phyloP scores from a whole-genome alignment of 2,113 vertebrate genomes.

The Edolisoma coerulescens region DNA sequence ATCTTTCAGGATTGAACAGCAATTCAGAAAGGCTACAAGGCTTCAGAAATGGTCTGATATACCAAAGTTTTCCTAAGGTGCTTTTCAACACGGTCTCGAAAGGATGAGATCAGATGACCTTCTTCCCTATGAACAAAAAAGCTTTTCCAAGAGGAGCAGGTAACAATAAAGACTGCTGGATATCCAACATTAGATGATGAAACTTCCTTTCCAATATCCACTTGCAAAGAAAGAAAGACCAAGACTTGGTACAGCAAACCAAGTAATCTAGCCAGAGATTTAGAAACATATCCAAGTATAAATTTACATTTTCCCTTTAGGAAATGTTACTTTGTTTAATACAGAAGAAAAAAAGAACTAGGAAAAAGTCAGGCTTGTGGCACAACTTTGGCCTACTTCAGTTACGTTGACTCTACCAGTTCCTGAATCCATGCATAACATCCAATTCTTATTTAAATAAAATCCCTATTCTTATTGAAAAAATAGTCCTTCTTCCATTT shows the following conservation, averaged over 20 bases:
- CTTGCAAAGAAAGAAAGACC: neutral
- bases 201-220: neutral
- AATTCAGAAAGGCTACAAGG: neutral
- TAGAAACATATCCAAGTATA: neutral
- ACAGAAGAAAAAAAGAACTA: neutral
- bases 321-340: neutral
- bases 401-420: neutral
- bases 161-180: neutral
- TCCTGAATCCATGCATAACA: neutral
- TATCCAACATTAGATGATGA: neutral
- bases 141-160: neutral
- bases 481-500: neutral
- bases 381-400: neutral
- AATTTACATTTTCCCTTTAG: neutral
- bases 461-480: rapidly evolving
- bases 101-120: neutral
- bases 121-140: neutral
- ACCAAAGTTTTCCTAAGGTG: neutral
- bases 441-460: neutral
- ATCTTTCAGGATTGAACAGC: neutral
- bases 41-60: neutral
- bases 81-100: neutral
- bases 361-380: neutral
- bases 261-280: neutral
- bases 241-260: neutral